phyloP scores from a whole-genome alignment of 2,113 vertebrate genomes.

The Fulmarus glacialis region DNA sequence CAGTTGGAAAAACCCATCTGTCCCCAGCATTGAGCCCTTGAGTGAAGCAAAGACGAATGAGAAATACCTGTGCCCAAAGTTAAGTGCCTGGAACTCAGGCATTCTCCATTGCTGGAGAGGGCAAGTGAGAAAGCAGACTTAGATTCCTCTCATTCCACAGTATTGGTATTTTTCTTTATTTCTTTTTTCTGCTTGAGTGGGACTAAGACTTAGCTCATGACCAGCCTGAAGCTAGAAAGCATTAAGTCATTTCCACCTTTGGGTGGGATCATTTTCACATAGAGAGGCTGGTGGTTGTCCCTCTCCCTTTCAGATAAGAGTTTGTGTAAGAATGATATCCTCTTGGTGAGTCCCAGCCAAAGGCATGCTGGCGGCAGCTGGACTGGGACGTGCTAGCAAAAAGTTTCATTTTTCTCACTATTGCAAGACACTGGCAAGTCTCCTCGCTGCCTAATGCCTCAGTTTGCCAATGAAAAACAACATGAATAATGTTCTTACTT shows the following conservation, averaged over 20 bases:
- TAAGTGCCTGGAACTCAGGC: neutral
- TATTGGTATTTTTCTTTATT: neutral
- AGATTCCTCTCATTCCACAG: neutral
- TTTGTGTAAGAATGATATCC: neutral
- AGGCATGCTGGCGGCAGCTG: neutral
- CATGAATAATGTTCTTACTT: neutral
- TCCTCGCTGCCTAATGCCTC: neutral
- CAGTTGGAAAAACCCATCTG: neutral
- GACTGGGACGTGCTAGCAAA: neutral
- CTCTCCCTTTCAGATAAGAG: neutral
- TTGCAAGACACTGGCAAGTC: neutral
- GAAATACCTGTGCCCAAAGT: neutral
- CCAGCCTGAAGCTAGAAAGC: neutral
- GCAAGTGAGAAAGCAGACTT: neutral
- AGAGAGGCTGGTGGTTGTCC: neutral
- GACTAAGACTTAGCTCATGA: neutral
- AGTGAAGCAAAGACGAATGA: neutral
- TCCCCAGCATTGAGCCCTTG: neutral
- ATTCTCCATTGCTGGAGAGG: neutral
- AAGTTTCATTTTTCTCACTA: neutral
- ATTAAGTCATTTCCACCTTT: constrained; percentile 36
- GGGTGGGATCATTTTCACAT: neutral
- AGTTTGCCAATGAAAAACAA: neutral
- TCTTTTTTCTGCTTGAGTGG: neutral
- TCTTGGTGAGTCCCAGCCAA: neutral